Percentiles rank a stretch among this genome's conserved stretches.
Conservation (phyloP, 1,140 invertebrate genomes). For the Brachionus angularis region DNA sequence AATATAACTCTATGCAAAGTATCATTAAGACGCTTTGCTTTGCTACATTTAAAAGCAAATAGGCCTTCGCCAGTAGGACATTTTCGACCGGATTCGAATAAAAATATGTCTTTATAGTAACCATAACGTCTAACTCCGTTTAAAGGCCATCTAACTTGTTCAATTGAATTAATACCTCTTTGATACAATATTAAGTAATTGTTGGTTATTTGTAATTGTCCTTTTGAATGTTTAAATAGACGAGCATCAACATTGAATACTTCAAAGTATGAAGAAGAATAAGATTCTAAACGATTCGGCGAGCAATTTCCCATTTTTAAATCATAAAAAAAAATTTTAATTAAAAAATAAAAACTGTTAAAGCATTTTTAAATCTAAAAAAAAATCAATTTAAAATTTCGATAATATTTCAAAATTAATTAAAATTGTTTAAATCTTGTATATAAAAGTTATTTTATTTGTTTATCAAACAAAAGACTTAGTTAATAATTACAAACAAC, state of each 20-base stretch:
- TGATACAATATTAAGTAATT: constrained; percentile 17
- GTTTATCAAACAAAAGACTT: too few species aligned
- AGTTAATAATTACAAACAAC: too few species aligned
- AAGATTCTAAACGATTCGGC: constrained; percentile 29
- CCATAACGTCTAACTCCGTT: constrained; percentile 38
- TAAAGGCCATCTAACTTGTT: constrained; percentile 35
- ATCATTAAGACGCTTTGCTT: constrained; percentile 33
- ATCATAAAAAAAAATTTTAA: not conserved
- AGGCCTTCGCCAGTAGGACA: constrained; percentile 42
- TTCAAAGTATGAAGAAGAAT: constrained; percentile 28
- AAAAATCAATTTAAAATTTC: too few species aligned
- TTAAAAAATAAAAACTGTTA: not conserved
- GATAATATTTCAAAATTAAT: too few species aligned
- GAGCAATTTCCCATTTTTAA: constrained; percentile 44
- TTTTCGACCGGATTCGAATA: constrained; percentile 40
- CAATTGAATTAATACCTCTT: not conserved
- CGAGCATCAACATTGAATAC: constrained; percentile 38
- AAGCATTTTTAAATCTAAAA: too few species aligned
- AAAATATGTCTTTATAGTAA: constrained; percentile 41
- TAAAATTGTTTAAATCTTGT: too few species aligned
- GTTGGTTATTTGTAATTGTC: constrained; percentile 24
- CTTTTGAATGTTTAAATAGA: constrained; percentile 42
- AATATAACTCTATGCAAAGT: constrained; percentile 31
- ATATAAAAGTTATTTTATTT: too few species aligned
- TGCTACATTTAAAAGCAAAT: constrained; percentile 41